Base-by-base conservation (phyloP, 2,113 vertebrate genomes). In the Dasyprocta punctata region DNA sequence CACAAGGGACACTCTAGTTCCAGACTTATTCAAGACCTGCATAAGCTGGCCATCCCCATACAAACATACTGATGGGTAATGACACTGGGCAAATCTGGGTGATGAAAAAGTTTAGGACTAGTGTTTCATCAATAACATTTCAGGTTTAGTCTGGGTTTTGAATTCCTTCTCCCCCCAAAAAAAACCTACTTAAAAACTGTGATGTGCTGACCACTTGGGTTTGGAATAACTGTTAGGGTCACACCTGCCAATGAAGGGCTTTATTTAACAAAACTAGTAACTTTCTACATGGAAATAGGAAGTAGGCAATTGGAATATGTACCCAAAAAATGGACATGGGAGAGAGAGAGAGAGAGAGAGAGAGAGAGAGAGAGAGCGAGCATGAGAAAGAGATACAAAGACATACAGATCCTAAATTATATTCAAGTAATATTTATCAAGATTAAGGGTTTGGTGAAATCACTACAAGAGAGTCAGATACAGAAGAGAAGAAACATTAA, bases 171-270 rank as follows among this genome's bases (percentile, higher is more conserved):
- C 41, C 4, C 44, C 3, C 36, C 41, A n/a, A 56, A 49, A 44
- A 14, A 65, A 33, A 20, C 17, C 11, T 77, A 47, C 73, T 67
- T 92, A 85, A 81, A 90, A 87, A 13, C 10, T 75, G n/a, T 82
- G 71, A 97, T 52, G 28, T 92, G 87, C 81, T 71, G 65, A 65
- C 69, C 58, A 65, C 52, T 36, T 87, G 71, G 49, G 41, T 63
- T 80, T 67, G n/a, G 54, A 93, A 69, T 77, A 90, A 61, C n/a
- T 36, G 17, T 93, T 47, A 94, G 89, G 85, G 93, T 97, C 97
- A 97, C 56, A 92, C 58, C 52, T 92, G 92, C 54, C 97, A 54
- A 92, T 56, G 13, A 44, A 41, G 60, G 65, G 77, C 11, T 75
- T 6, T 41, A n/a, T 26, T 63, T 47, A 47, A 89, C 2, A 41